A percentile compares a stretch with the other conserved stretches of the same genome.
phyloP scores from a whole-genome alignment of 2,113 vertebrate species.

The Agapornis roseicollis region DNA sequence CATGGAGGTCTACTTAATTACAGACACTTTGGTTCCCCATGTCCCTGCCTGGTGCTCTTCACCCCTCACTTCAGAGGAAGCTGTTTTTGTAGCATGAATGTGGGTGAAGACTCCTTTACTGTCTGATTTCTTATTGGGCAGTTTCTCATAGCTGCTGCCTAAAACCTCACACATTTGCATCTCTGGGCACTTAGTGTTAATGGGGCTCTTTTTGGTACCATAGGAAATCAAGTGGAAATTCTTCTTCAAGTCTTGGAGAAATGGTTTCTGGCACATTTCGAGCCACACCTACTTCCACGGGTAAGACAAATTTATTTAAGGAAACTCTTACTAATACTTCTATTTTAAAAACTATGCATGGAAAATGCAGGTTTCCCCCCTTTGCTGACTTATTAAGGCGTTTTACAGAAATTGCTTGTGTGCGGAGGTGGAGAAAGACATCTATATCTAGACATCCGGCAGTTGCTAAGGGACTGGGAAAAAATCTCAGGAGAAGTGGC shows the following conservation, averaged over 20 bases:
- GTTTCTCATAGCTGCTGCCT: not conserved
- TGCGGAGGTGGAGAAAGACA: not conserved
- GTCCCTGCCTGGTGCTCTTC: no score
- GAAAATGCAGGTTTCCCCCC: not conserved
- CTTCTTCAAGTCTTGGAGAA: constrained; percentile 96
- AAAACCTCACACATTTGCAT: not conserved
- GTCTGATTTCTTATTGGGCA: not conserved
- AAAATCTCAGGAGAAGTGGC: not conserved
- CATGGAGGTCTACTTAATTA: not conserved
- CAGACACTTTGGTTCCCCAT: not conserved
- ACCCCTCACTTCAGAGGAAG: not conserved
- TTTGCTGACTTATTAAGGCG: not conserved
- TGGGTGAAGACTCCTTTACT: not conserved
- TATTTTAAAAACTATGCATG: not conserved
- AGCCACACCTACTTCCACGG: constrained; percentile 89
- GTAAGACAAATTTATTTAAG: constrained; percentile 66
- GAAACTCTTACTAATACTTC: not conserved
- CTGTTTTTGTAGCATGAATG: not conserved
- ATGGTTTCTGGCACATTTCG: constrained; percentile 96
- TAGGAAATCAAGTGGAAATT: constrained; percentile 96
- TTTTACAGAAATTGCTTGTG: not conserved
- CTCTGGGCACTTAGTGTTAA: not conserved
- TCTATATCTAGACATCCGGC: not conserved
- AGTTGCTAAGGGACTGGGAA: not conserved
- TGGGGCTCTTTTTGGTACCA: not conserved